Base-by-base conservation (phyloP, 2,113 vertebrate species). In the Maylandia zebra region DNA sequence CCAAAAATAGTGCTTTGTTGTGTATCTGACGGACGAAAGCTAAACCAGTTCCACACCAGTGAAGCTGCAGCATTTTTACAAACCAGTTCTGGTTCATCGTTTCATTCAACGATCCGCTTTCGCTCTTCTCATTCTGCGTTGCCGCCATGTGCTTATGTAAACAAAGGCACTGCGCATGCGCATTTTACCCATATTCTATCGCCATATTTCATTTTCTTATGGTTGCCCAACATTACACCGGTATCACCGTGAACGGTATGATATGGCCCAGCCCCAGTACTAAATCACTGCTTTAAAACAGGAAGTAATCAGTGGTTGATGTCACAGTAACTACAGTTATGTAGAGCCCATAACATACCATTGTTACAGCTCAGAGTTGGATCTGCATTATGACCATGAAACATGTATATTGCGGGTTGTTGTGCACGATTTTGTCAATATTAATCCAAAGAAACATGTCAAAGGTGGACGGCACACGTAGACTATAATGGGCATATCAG, bases 181-280 rank as follows among this genome's bases (percentile, higher is more conserved):
- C 3, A 6, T 7, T 4, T 55, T 22, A 24, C 10, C 53, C 53
- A 1, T 1, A 24, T 56, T 56, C 6, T 56, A 13, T 27, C 22
- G 0, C 11, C 0, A 13, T 8, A 27, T 56, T 13, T 56, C 6
- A 56, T 56, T 56, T 0, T 56, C 0, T 0, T 8, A 4, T 56
- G 0, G 4, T 56, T 56, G 7, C 22, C 22, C 55, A 27, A 13
- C 11, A 56, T 56, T 27, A 13, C 1, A 27, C 55, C 11, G 0
- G 55, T 27, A 2, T 27, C 0, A 27, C 55, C 1, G 0, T 27
- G 55, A 3, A 8, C 4, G 0, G 4, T 13, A 27, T 56, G 11
- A 8, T 27, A 27, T 14, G 0, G 55, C 11, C 6, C 55, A 2
- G 11, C 22, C 22, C 22, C 3, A 38, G 32, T 38, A 5, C 19